Evolutionary conservation across 1,140 invertebrate genomes (phyloP).

Genomic region (Drosophila grimshawi): DNA sequence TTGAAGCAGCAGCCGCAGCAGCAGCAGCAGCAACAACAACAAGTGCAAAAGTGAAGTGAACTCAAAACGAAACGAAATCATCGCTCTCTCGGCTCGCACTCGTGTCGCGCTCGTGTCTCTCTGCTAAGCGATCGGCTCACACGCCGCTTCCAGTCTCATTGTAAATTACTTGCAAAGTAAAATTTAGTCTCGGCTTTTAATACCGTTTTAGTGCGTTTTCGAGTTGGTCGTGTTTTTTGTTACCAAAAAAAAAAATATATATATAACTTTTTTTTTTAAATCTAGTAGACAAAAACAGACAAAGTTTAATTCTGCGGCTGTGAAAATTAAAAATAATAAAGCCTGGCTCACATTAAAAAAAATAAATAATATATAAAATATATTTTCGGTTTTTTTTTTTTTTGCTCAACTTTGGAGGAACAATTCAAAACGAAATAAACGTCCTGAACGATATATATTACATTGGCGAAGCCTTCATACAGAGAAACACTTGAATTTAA

Average conservation of each 20-base stretch:
- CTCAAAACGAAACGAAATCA: constrained; percentile 42
- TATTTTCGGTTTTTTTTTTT: constrained; percentile 5
- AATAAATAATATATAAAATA: neutral
- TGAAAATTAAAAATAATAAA: constrained; percentile 7
- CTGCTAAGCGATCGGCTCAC: constrained; percentile 43
- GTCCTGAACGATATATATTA: neutral
- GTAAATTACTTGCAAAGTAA: constrained; percentile 84
- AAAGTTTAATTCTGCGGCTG: constrained; percentile 17
- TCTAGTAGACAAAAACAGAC: constrained; percentile 2
- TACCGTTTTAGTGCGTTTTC: constrained; percentile 84
- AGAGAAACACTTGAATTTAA: neutral
- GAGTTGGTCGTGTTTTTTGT: constrained; percentile 83
- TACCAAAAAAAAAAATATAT: constrained; percentile 39
- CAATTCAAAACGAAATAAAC: neutral
- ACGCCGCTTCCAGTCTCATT: constrained; percentile 57
- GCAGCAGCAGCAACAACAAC: constrained; percentile 32
- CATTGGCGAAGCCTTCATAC: constrained; percentile 6
- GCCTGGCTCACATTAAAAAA: neutral
- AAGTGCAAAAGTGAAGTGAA: constrained; percentile 76
- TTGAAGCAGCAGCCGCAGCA: neutral
- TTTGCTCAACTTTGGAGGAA: neutral
- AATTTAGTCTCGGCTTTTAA: constrained; percentile 84
- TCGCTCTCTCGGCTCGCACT: constrained; percentile 47
- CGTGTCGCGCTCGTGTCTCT: constrained; percentile 45
- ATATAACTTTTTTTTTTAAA: constrained; percentile 20